These are phyloP conservation scores for Xenopus borealis DNA, from an alignment of 2,113 vertebrate genomes.

Conservation along the genomic window DNA sequence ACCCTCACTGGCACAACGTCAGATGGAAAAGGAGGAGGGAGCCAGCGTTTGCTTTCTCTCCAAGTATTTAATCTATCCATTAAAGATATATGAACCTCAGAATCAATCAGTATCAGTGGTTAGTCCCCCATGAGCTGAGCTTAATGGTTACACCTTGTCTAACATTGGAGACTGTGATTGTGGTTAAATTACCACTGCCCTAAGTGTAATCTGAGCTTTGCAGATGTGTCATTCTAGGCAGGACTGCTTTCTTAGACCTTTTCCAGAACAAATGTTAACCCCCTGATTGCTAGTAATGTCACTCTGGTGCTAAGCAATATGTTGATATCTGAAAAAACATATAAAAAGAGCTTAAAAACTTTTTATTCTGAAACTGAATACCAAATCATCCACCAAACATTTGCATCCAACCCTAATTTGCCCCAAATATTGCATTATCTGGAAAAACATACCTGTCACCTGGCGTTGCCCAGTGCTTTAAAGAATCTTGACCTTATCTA, in stretches of 20 bases:
- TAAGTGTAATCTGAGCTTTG: slow-evolving; percentile 62
- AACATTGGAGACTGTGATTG: slow-evolving; percentile 81
- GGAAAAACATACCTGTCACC: no score
- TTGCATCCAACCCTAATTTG: no score
- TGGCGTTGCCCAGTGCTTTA: no score
- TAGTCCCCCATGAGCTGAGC: slow-evolving; percentile 77
- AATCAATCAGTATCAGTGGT: slow-evolving; percentile 87
- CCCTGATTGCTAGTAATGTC: not conserved
- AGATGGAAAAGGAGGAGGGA: not conserved
- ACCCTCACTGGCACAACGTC: slow-evolving; percentile 16
- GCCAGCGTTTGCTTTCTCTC: slow-evolving; percentile 82
- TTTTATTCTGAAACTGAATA: no score
- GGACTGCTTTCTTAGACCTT: slow-evolving; percentile 3
- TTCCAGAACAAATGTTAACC: not conserved
- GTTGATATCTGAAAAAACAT: no score
- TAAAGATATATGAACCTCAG: slow-evolving; percentile 98
- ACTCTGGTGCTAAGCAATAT: no score
- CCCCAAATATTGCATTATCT: no score
- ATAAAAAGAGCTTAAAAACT: no score
- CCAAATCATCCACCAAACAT: no score
- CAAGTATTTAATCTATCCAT: slow-evolving; percentile 98
- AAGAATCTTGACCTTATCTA: no score
- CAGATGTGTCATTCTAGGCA: slow-evolving; percentile 28
- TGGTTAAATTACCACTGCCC: slow-evolving; percentile 76
- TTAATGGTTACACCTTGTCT: slow-evolving; percentile 92